Base-by-base conservation (phyloP, 2,797 vertebrate genomes). In the Sebastes oblongus region DNA sequence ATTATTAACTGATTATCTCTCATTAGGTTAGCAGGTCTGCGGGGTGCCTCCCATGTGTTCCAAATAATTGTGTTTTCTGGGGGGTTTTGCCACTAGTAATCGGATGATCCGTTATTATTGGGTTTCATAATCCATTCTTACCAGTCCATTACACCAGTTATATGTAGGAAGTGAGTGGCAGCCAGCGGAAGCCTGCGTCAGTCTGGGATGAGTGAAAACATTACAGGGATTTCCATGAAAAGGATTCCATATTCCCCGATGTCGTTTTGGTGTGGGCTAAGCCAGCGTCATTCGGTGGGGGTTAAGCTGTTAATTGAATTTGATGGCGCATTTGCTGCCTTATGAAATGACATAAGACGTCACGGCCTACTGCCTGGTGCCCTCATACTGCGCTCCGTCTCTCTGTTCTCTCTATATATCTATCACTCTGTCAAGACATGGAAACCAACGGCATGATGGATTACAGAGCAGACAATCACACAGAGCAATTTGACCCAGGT, bases 301-400 rank as follows among this genome's bases (percentile, higher is more conserved):
- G 78, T 52, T 84, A 86, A 90, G 86, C 86, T 58, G 72, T 85
- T 92, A 89, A 93, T 91, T 92, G 79, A 91, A 93, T 94, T 89
- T 89, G 82, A 91, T 85, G 86, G 68, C 27, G 7, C 90, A 91
- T 91, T 86, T 91, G 90, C 81, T 86, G 77, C 79, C 39, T 91
- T 79, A 80, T 84, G 77, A 85, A 88, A 87, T 82, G 66, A 88
- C 81, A 83, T 74, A 71, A 77, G 77, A 85, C 8, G 42, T 36
- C 71, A 78, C 55, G 18, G 82, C 66, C 68, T 81, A 66, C 61
- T 64, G 61, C 77, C 72, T 59, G 22, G 5, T 74, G 66, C 60
- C 64, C 50, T 82, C 66, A 27, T 58, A 32, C 66, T 52, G 61
- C 16, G 18, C 68, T 13, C n/a, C 0, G 11, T 72, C 64, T 77